Evolutionary conservation across 2,113 vertebrate genomes (phyloP).

Genomic region (Salvelinus alpinus): DNA sequence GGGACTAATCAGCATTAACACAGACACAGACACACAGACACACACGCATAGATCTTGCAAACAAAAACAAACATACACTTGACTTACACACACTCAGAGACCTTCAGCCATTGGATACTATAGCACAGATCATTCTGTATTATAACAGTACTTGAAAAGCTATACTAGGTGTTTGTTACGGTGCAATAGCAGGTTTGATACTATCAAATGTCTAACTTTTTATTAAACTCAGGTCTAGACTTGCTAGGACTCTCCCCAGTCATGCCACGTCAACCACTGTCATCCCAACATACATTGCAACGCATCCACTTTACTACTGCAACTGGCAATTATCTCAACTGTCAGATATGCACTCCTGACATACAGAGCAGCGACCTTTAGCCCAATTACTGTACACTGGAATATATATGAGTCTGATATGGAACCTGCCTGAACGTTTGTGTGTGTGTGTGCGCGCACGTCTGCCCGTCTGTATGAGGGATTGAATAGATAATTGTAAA

Average conservation of each 20-base stretch:
- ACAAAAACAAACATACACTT: conserved; percentile 4
- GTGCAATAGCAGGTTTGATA: too few relatives aligned
- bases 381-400: neutral
- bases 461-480: neutral
- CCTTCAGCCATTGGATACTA: neutral
- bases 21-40: neutral
- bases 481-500: conserved; percentile 14
- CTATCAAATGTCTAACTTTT: too few relatives aligned
- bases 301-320: neutral
- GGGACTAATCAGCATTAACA: conserved; percentile 58
- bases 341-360: neutral
- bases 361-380: neutral
- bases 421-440: conserved; percentile 3
- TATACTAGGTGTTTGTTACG: too few relatives aligned
- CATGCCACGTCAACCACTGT: conserved; percentile 1
- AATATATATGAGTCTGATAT: neutral
- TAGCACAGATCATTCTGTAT: neutral
- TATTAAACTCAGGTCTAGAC: too few relatives aligned
- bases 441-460: neutral
- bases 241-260: conserved; percentile 14
- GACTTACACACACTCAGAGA: conserved; percentile 18
- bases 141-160: too few relatives aligned
- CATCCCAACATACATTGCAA: neutral
- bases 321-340: conserved; percentile 6
- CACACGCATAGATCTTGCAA: neutral